These are phyloP conservation scores for Spicauda simplicius DNA, from an alignment of 2,888 invertebrate species.

Conservation along the genomic window DNA sequence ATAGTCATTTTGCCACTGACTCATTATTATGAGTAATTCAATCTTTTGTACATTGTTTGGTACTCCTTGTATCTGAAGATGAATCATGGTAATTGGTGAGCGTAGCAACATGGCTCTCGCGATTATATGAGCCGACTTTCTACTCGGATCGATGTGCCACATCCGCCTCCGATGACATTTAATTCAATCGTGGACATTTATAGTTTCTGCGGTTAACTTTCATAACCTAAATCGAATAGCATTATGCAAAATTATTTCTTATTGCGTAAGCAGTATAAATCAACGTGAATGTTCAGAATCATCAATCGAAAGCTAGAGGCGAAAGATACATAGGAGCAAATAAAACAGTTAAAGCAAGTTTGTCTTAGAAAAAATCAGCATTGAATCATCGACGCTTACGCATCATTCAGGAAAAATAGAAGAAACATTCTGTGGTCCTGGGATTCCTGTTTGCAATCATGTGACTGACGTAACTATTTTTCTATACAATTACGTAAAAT, in stretches of 20 bases:
- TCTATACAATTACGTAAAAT: too few relatives aligned
- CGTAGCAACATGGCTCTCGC: slow-evolving; percentile 18
- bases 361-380: neutral
- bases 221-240: slow-evolving; percentile 16
- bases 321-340: neutral
- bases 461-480: too few relatives aligned
- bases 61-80: neutral
- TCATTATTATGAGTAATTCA: neutral
- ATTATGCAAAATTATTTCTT: slow-evolving; percentile 14
- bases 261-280: slow-evolving; percentile 6
- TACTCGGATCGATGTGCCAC: slow-evolving; percentile 31
- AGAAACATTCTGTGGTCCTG: neutral
- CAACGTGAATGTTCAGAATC: neutral
- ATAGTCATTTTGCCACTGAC: neutral
- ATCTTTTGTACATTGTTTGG: neutral
- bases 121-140: slow-evolving; percentile 28
- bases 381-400: slow-evolving; percentile 1
- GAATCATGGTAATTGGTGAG: slow-evolving; percentile 7
- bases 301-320: neutral
- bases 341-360: neutral
- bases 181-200: slow-evolving; percentile 35
- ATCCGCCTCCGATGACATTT: slow-evolving; percentile 35
- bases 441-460: neutral
- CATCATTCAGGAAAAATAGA: slow-evolving; percentile 6
- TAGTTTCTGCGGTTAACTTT: slow-evolving; percentile 29